Conservation (phyloP, 2,113 vertebrate genomes). For the Chloebia gouldiae region DNA sequence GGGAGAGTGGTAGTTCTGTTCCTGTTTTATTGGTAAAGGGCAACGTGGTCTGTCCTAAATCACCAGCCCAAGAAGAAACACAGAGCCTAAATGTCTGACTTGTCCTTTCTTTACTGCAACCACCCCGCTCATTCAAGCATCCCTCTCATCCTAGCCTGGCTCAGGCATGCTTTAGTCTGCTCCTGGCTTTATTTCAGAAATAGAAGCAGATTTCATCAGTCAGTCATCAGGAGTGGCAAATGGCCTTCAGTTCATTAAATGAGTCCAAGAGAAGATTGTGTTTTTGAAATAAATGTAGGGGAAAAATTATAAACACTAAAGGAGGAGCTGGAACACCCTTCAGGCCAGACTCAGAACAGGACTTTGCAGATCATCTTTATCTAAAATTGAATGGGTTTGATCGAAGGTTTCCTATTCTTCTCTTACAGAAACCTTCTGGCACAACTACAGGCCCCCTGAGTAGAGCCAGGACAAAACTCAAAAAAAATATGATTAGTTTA, state of each 20-base stretch:
- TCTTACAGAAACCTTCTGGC: neutral
- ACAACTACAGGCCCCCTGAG: neutral
- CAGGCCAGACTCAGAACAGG: neutral
- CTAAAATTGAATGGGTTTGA: slow-evolving; percentile 2
- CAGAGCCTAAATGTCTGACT: neutral
- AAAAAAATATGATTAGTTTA: neutral
- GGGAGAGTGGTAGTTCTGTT: neutral
- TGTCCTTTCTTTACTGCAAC: neutral
- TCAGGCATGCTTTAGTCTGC: neutral
- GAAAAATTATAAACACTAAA: neutral
- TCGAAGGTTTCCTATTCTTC: slow-evolving; percentile 7
- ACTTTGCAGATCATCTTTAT: neutral
- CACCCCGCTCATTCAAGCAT: neutral
- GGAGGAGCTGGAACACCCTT: neutral
- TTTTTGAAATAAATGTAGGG: neutral
- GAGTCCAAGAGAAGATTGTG: neutral
- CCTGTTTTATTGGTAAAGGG: neutral
- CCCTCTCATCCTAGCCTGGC: neutral
- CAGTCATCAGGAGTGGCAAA: neutral
- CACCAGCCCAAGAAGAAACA: neutral
- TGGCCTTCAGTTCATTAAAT: neutral
- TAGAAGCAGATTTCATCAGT: neutral
- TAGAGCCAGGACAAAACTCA: neutral
- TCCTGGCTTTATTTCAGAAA: neutral
- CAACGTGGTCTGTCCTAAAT: neutral